Evolutionary conservation across 2,797 vertebrate species (phyloP).

Genomic region (Peromyscus melanophrys): DNA sequence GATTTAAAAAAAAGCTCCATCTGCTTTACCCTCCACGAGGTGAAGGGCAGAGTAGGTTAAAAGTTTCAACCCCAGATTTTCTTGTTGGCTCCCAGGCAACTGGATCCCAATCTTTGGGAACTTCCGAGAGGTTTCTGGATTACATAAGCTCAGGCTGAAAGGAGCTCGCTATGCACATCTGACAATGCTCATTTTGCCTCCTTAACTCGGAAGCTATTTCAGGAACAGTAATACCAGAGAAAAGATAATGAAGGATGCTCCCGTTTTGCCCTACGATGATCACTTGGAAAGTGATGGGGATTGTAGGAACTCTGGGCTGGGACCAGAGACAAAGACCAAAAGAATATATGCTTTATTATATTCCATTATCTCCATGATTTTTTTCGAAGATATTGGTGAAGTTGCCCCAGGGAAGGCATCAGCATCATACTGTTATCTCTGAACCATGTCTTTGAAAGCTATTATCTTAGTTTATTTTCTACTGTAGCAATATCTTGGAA

Average conservation of each 20-base stretch:
- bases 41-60: neutral
- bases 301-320: neutral
- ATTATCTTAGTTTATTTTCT: neutral
- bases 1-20: neutral
- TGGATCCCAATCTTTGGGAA: neutral
- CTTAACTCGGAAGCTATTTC: neutral
- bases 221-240: neutral
- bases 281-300: neutral
- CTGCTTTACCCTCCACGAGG: neutral
- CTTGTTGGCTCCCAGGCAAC: neutral
- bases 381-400: constrained; percentile 1
- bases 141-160: neutral
- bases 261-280: neutral
- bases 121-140: neutral
- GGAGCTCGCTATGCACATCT: neutral
- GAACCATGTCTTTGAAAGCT: neutral
- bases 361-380: neutral
- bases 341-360: neutral
- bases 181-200: neutral
- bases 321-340: neutral
- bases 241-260: neutral
- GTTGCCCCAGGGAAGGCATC: neutral
- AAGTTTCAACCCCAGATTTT: neutral
- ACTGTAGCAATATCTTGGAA: neutral
- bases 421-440: neutral